Evolutionary conservation across 2,888 invertebrate genomes (phyloP).

Genomic region (Matsumyia berberina): DNA sequence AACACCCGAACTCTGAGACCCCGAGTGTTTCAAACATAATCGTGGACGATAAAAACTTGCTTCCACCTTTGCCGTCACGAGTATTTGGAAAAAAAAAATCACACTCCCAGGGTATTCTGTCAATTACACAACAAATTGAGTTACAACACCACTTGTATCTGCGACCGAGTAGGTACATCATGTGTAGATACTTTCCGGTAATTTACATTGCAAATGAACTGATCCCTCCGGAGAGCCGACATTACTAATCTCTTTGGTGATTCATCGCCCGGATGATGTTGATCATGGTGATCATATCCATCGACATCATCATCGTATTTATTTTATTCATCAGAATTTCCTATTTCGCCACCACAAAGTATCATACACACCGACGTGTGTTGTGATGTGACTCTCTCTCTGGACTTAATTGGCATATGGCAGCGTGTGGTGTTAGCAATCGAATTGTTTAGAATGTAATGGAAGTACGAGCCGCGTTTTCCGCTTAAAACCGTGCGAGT

Average conservation of each 20-base stretch:
- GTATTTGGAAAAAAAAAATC: constrained; percentile 1
- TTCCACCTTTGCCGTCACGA: background rate
- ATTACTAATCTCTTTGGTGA: constrained; percentile 53
- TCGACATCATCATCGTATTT: constrained; percentile 33
- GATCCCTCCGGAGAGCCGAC: constrained; percentile 21
- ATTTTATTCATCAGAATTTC: constrained; percentile 22
- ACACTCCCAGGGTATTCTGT: constrained; percentile 5
- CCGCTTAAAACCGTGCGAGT: constrained; percentile 8
- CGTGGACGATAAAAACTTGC: too few relatives aligned
- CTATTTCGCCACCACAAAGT: background rate
- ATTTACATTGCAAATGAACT: constrained; percentile 53
- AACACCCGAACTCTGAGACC: background rate
- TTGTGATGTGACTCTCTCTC: background rate
- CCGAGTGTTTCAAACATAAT: background rate
- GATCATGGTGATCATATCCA: constrained; percentile 44
- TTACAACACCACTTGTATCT: constrained; percentile 1
- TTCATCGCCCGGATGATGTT: constrained; percentile 34
- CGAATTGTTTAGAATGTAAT: constrained; percentile 41
- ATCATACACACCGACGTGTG: too few relatives aligned
- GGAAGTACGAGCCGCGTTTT: background rate
- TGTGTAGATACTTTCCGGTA: constrained; percentile 55
- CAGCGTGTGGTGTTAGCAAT: constrained; percentile 25
- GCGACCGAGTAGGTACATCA: constrained; percentile 11
- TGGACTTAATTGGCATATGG: constrained; percentile 5
- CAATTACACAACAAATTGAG: constrained; percentile 16